Conservation (phyloP, 2,113 vertebrate species). For the Salvelinus sp. region DNA sequence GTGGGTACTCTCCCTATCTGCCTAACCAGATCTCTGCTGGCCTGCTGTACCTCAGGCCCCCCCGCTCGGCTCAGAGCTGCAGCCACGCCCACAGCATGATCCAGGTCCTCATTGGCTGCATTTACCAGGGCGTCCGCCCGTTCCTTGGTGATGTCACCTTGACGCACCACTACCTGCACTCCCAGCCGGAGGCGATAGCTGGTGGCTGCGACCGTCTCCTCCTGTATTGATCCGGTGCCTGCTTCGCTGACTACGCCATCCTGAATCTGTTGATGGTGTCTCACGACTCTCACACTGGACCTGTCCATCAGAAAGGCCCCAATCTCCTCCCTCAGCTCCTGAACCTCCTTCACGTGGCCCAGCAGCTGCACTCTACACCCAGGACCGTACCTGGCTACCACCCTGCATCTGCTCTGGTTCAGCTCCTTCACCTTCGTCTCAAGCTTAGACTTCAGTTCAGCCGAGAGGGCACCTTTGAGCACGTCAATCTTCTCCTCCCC, state of each 20-base stretch:
- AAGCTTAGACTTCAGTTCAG: constrained; percentile 39
- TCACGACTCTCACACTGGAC: constrained; percentile 18
- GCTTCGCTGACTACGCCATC: background rate
- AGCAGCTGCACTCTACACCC: constrained; percentile 22
- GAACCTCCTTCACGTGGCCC: constrained; percentile 46
- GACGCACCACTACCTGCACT: constrained; percentile 47
- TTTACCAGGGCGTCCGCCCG: constrained; percentile 63
- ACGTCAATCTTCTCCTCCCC: constrained; percentile 35
- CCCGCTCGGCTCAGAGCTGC: constrained; percentile 55
- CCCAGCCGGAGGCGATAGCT: constrained; percentile 40
- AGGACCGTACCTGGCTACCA: constrained; percentile 10
- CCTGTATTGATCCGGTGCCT: background rate
- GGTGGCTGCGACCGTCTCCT: background rate
- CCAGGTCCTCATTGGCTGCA: constrained; percentile 62
- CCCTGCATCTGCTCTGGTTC: constrained; percentile 30
- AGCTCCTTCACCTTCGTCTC: constrained; percentile 26
- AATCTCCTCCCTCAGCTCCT: constrained; percentile 32
- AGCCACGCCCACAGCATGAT: constrained; percentile 57
- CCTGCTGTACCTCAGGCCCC: constrained; percentile 57
- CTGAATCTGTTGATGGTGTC: constrained; percentile 26
- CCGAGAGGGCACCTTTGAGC: constrained; percentile 4
- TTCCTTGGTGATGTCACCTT: constrained; percentile 63
- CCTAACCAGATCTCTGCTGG: constrained; percentile 26
- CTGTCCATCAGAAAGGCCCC: constrained; percentile 40
- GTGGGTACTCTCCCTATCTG: no score